Evolutionary conservation across 2,888 invertebrate genomes (phyloP), one percentile per base, ranked within the genome.

Genomic region (Caenorhabditis japonica): DNA sequence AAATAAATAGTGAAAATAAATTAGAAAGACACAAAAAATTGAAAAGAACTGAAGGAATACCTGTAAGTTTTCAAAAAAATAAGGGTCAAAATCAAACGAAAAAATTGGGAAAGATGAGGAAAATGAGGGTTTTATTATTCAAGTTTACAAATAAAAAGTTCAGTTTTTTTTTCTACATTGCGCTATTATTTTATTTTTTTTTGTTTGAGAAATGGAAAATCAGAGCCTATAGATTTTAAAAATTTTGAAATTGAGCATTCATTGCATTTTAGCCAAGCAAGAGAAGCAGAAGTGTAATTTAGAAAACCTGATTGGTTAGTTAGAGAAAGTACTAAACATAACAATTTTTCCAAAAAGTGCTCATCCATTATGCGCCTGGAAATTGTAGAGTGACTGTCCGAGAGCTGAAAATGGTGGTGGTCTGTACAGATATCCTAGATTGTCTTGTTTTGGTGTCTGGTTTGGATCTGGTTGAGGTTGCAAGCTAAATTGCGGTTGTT

Each of bases 401-500:
- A 84, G 75, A 21, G 83, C 76, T 4, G 77, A 74, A 49, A 82
- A 80, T 38, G 79, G 73, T 19, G 79, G 79, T 2, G 79, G 76
- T n/a, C 68, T 71, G 43, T 75, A 79, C 1, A 81, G 39, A 5
- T 49, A 36, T 25, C 76, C 77, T 4, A 79, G 62, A 13, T 70
- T 59, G n/a, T 66, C 64, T 41, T 74, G 61, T 7, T 70, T 74
- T 38, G 77, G 79, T 5, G 55, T 41, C 17, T 72, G 43, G 17
- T 55, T 53, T 13, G 59, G 75, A 34, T 75, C 62, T 15, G 49
- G 36, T 34, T 55, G 59, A 8, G 51, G 49, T 44, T 53, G 64
- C 2, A 55, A 36, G 10, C 25, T 53, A 30, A 62, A 59, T 34
- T 52, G 55, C 10, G 59, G 19, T n/a, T 38, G 39, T 17, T 53